Evolutionary conservation across 2,888 invertebrate species (phyloP), one percentile per base, ranked within the genome.

Genomic region (Agrotis clavis): DNA sequence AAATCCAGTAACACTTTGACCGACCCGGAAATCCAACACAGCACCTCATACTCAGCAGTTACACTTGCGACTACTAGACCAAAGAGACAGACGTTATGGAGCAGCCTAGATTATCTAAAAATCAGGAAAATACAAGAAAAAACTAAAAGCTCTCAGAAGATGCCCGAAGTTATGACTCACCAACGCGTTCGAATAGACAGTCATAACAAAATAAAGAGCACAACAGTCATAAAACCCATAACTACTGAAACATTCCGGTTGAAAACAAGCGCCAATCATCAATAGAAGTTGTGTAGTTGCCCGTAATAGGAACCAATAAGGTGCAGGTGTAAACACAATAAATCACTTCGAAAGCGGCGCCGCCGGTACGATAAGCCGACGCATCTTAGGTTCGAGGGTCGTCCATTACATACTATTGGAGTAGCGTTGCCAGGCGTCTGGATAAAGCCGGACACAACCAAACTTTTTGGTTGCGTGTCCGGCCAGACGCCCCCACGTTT

Each of bases 261-360:
- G 53, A 79, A 73, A 77, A 77, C 79, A 79, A 73, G 56, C 14
- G 9, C 60, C 81, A 80, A 81, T 74, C 51, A 5, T 47, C 50
- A 50, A 67, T 77, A 77, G 81, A 81, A 68, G 65, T 74, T 74
- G 59, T 81, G 67, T 70, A 47, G 35, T 51, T 67, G 69, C 53
- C 62, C 62, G 51, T 79, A 63, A 82, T 70, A 79, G 56, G 57
- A 71, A 71, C 79, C 79, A 79, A 83, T 84, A 82, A 78, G 64
- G 50, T 79, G 71, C 79, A 82, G 81, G 82, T 81, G 79, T 79
- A 82, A 82, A 79, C 76, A 81, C 70, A 79, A 84, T 83, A 83
- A 84, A 83, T 81, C 82, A 81, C 59, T n/a, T 57, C 48, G 64
- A 45, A 81, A 71, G 77, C 81, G 81, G 70, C 74, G 83, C 81